Evolutionary conservation across 1,140 invertebrate genomes (phyloP), one percentile per base, ranked within the genome.

Genomic region (Himalopsyche phryganea): DNA sequence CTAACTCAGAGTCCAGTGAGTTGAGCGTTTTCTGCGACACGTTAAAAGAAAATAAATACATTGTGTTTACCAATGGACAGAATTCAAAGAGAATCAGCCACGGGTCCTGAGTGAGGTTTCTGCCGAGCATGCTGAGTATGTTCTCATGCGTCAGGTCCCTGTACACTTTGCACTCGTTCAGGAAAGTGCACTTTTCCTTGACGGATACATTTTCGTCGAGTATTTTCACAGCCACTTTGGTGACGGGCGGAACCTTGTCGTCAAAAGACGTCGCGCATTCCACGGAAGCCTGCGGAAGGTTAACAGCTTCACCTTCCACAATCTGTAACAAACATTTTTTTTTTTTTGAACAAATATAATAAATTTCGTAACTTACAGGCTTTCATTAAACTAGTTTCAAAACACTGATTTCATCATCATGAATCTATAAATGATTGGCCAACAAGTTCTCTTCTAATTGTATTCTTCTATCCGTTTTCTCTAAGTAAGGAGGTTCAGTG

Each of bases 241-340:
- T 46, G 17, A 9, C 19, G 14, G 57, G n/a, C 13, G 33, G 36
- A 0, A 13, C 11, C 9, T 9, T 11, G n/a, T 13, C n/a, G 28
- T 41, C 7, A 1, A 32, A 23, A 4, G 42, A 33, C 6, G 42
- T 38, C n/a, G 9, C 17, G 9, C 13, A 4, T 13, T 47, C 45
- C 4, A 70, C 67, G 5, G 6, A 61, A 53, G 13, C 66, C 62
- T 0, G 60, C 60, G 23, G 71, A 67, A 73, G 32, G 79, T 71
- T 86, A 82, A 13, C 84, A 83, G 80, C 80, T 71, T 87, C 83
- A 9, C 85, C 85, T 71, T 86, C 83, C 15, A 90, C 80, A 18
- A 87, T 85, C 85, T 86, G 65, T 0, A 65, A 62, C 9, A 48
- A 23, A 33, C 48, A 50, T 9, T n/a, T 35, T 7, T 7, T 35